Evolutionary conservation across 1,140 invertebrate genomes (phyloP), one percentile per base, ranked within the genome.

Genomic region (Dendrolimus kikuchii): DNA sequence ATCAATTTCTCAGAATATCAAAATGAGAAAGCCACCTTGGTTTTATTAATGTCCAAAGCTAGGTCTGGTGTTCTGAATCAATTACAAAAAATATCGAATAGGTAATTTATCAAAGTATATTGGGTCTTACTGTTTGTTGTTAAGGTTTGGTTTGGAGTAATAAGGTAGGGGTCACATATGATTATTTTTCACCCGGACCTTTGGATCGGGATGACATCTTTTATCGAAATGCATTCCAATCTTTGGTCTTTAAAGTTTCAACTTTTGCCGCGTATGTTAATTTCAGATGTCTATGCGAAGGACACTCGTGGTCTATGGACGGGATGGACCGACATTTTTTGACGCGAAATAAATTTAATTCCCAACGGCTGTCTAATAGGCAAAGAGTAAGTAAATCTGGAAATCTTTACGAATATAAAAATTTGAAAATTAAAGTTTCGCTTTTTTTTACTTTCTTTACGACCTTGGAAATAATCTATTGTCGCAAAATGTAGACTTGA

Each of bases 21-120:
- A 72, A 72, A 72, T 58, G 66, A 56, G 71, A 70, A 61, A 61
- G 55, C 23, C 23, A 69, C 59, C 77, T 77, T 71, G 72, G 76
- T 81, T 78, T 82, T 83, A 83, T 83, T 76, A 86, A 83, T 81
- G 80, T 79, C 71, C 71, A 81, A 77, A 79, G 76, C 79, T 86
- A 83, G 80, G 76, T 78, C 74, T 76, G 76, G 75, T 70, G 59
- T 74, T 82, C 77, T 65, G 67, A 71, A 68, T 68, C 62, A 68
- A 59, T 73, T 66, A 53, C 67, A 58, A 64, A 81, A 76, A 81
- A 77, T 77, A 23, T 23, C 23, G 23, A 68, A 53, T 60, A 66
- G 45, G 41, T 53, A 59, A 38, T 59, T 38, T 46, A 36, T 10
- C 38, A 43, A 42, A 44, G 36, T 39, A 68, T 62, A 62, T 61